Percentiles rank a stretch among this genome's conserved stretches.
Evolutionary conservation across 1,140 invertebrate species (phyloP).

Genomic region (Anoplolepis gracilipes): DNA sequence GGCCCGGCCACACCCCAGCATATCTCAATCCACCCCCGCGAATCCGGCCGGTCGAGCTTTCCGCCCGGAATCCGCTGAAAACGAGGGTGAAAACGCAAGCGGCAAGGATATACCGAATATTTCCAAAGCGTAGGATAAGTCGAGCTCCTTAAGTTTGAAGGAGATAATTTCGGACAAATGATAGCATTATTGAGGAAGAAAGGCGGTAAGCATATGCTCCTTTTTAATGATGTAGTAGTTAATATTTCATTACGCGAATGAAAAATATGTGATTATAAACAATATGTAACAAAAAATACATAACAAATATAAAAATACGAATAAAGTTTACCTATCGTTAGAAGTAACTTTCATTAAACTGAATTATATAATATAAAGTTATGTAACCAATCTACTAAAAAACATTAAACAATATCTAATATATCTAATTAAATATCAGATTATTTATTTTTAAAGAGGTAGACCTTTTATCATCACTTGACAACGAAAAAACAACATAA

Average conservation of each 20-base stretch:
- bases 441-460: neutral
- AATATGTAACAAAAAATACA: neutral
- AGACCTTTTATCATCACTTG: neutral
- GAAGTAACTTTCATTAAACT: neutral
- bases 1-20: conserved; percentile 75
- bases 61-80: conserved; percentile 58
- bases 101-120: conserved; percentile 48
- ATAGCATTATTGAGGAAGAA: conserved; percentile 45
- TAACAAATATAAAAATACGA: neutral
- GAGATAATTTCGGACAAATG: conserved; percentile 56
- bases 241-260: conserved; percentile 45
- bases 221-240: conserved; percentile 55
- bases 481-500: neutral
- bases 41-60: conserved; percentile 55
- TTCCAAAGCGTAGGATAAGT: conserved; percentile 1
- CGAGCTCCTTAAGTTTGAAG: conserved; percentile 48
- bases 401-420: neutral
- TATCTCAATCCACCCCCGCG: conserved; percentile 78
- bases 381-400: too few species aligned
- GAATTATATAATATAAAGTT: neutral
- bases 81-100: conserved; percentile 60
- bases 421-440: neutral
- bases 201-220: conserved; percentile 33
- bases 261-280: conserved; percentile 20
- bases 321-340: neutral